phyloP scores from a whole-genome alignment of 2,113 vertebrate genomes.

The Amblyornis subalaris region DNA sequence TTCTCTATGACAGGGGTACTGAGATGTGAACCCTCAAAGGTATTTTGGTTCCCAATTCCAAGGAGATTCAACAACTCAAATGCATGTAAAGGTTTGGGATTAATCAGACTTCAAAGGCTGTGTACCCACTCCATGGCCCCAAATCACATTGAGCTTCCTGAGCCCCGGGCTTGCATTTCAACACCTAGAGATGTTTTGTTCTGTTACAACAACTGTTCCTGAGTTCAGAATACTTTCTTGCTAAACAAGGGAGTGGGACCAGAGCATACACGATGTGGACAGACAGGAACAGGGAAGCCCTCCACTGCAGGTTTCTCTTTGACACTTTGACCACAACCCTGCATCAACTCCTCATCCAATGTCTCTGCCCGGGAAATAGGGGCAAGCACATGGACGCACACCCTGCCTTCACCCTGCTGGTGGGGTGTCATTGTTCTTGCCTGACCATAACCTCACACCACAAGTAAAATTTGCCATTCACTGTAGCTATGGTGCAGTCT shows the following conservation, averaged over 20 bases:
- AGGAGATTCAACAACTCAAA: not conserved
- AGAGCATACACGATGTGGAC: not conserved
- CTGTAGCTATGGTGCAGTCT: too few species aligned
- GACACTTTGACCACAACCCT: accelerated
- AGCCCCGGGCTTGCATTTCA: not conserved
- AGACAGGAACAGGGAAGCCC: not conserved
- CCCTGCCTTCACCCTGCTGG: not conserved
- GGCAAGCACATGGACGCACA: not conserved
- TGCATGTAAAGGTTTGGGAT: not conserved
- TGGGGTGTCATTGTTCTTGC: accelerated
- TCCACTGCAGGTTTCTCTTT: not conserved
- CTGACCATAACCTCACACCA: not conserved
- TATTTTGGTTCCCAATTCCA: not conserved
- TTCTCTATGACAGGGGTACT: not conserved
- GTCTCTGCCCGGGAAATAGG: not conserved
- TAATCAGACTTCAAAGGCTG: not conserved
- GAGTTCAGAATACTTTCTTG: not conserved
- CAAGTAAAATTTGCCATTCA: not conserved
- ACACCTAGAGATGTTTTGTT: not conserved
- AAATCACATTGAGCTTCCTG: not conserved
- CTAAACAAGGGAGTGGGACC: not conserved
- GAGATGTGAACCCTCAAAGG: accelerated
- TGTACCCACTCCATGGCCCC: not conserved
- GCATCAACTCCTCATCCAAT: not conserved
- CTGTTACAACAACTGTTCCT: not conserved